phyloP scores from a whole-genome alignment of 2,888 invertebrate genomes.

The Caenorhabditis sp. region DNA sequence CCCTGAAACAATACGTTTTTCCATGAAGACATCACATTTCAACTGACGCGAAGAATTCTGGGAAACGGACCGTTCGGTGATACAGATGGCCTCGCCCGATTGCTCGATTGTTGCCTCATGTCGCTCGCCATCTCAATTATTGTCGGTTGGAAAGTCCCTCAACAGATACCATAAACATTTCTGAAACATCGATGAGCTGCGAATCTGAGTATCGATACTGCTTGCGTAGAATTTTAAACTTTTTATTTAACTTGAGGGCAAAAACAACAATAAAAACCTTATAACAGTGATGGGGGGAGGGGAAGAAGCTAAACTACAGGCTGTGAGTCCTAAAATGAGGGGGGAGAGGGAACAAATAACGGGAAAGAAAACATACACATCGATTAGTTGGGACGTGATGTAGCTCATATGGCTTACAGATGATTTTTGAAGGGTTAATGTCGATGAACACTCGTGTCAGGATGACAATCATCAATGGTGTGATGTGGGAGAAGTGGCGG shows the following conservation, averaged over 20 bases:
- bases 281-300: conserved; percentile 30
- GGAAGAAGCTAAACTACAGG: conserved; percentile 44
- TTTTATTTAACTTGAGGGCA: conserved; percentile 31
- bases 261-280: conserved; percentile 53
- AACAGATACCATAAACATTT: neutral
- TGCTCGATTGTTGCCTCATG: neutral
- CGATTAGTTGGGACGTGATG: conserved; percentile 35
- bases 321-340: conserved; percentile 39
- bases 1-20: conserved; percentile 30
- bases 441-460: conserved; percentile 45
- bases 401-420: conserved; percentile 32
- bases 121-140: conserved; percentile 23
- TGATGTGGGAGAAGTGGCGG: neutral
- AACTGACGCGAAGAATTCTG: neutral
- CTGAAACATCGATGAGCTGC: conserved; percentile 12
- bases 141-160: neutral
- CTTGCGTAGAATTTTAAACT: neutral
- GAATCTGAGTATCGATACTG: neutral
- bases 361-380: conserved; percentile 38
- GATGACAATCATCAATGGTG: conserved; percentile 50
- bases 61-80: neutral
- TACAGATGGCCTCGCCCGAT: neutral
- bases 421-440: conserved; percentile 21
- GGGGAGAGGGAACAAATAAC: conserved; percentile 5
- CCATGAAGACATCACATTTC: neutral